Conservation (phyloP, 2,888 invertebrate species). For the Drosophila neutralis region DNA sequence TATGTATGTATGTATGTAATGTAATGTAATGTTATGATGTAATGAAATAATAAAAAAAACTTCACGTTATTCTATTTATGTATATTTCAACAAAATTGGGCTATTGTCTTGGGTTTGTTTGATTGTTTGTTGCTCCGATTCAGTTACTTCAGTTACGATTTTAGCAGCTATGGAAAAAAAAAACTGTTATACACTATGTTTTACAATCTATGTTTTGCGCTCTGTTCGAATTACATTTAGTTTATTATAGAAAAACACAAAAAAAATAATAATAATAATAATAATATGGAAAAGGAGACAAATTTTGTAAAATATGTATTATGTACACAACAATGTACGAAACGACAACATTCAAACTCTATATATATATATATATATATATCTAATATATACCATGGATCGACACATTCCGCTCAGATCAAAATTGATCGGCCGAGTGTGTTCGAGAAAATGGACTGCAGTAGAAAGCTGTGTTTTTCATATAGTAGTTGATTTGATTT, state of each 20-base stretch:
- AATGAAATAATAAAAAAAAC: constrained; percentile 48
- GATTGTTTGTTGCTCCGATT: constrained; percentile 83
- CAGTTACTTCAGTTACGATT: constrained; percentile 71
- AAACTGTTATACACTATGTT: constrained; percentile 40
- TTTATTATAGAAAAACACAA: neutral
- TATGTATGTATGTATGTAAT: constrained; percentile 48
- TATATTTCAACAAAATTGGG: constrained; percentile 74
- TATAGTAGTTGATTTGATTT: constrained; percentile 1
- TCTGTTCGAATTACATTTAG: constrained; percentile 11
- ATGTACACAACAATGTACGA: constrained; percentile 16
- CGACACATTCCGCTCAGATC: constrained; percentile 1
- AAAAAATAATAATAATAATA: neutral
- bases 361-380: neutral
- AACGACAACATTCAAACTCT: constrained; percentile 26
- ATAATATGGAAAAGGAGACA: constrained; percentile 5
- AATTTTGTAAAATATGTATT: constrained; percentile 19
- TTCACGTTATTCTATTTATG: constrained; percentile 39
- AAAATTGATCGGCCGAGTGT: neutral
- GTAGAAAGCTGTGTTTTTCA: constrained; percentile 17
- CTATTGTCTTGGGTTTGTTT: constrained; percentile 79
- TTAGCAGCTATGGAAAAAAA: constrained; percentile 45
- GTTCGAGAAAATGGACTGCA: neutral
- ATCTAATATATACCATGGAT: neutral
- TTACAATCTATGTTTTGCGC: constrained; percentile 17
- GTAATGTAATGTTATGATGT: constrained; percentile 18